Conservation (phyloP, 2,888 invertebrate species). For the Eudemis profundana region DNA sequence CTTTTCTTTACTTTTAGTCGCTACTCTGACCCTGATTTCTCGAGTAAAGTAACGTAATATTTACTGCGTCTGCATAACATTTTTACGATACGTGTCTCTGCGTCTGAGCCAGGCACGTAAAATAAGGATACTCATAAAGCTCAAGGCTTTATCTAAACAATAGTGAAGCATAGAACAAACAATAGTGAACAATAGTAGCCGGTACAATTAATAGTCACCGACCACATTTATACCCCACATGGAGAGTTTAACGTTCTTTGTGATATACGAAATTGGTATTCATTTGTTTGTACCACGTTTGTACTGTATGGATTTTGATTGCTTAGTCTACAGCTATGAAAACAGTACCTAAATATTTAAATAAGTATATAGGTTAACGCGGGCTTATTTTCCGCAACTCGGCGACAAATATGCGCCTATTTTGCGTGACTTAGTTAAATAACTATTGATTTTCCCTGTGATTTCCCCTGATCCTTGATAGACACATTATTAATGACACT, state of each 20-base stretch:
- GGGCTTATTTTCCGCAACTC: too few relatives aligned
- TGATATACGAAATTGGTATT: conserved; percentile 4
- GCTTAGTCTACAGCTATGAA: neutral
- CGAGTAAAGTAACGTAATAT: neutral
- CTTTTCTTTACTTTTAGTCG: too few relatives aligned
- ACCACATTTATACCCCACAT: conserved; percentile 23
- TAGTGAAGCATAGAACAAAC: conserved; percentile 23
- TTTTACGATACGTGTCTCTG: conserved; percentile 4
- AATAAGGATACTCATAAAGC: conserved; percentile 36
- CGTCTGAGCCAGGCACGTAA: neutral
- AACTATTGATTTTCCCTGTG: too few relatives aligned
- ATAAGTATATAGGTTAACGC: too few relatives aligned
- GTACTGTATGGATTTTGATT: neutral
- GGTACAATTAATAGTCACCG: neutral
- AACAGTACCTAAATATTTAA: too few relatives aligned
- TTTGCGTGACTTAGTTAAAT: too few relatives aligned
- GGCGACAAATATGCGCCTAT: too few relatives aligned
- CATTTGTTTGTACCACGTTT: neutral
- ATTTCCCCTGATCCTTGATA: too few relatives aligned
- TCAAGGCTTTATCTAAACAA: conserved; percentile 39
- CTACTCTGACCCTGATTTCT: neutral
- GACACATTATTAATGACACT: too few relatives aligned
- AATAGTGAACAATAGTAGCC: conserved; percentile 17
- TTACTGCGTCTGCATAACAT: conserved; percentile 2
- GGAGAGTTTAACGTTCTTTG: conserved; percentile 23